Evolutionary conservation across 2,888 invertebrate genomes (phyloP).

Genomic region (Agrochola lychnidis): DNA sequence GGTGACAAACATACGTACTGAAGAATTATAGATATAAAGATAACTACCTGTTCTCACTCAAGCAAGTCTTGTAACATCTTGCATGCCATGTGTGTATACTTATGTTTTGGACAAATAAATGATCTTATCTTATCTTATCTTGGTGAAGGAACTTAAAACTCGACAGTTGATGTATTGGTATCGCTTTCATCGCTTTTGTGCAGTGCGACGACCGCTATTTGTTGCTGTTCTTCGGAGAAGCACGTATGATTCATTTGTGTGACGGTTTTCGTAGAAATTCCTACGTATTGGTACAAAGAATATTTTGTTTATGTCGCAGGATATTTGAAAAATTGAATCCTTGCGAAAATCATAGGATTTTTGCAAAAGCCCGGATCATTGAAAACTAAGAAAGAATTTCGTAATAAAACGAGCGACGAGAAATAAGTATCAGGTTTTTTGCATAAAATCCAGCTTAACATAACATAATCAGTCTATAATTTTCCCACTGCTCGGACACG

Average conservation of each 20-base stretch:
- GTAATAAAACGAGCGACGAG: not conserved
- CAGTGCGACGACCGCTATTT: not conserved
- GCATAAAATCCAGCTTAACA: not conserved
- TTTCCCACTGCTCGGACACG: too few species aligned
- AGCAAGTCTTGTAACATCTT: not conserved
- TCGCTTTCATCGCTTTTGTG: not conserved
- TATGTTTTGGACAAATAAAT: too few species aligned
- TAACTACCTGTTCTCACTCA: not conserved
- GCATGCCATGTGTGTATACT: too few species aligned
- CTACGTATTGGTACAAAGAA: not conserved
- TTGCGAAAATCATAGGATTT: not conserved
- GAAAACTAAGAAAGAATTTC: not conserved
- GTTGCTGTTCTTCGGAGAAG: not conserved
- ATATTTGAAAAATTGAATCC: not conserved
- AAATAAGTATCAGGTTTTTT: too few species aligned
- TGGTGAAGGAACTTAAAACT: not conserved
- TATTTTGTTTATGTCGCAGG: not conserved
- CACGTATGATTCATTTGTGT: not conserved
- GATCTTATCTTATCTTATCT: too few species aligned
- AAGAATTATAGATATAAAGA: too few species aligned
- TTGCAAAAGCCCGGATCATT: not conserved
- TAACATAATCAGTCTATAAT: too few species aligned
- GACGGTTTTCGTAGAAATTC: not conserved
- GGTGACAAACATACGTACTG: too few species aligned
- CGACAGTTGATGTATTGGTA: not conserved